These are phyloP conservation scores for Latheticus oryzae DNA, from an alignment of 2,888 invertebrate genomes.

Conservation along the genomic window DNA sequence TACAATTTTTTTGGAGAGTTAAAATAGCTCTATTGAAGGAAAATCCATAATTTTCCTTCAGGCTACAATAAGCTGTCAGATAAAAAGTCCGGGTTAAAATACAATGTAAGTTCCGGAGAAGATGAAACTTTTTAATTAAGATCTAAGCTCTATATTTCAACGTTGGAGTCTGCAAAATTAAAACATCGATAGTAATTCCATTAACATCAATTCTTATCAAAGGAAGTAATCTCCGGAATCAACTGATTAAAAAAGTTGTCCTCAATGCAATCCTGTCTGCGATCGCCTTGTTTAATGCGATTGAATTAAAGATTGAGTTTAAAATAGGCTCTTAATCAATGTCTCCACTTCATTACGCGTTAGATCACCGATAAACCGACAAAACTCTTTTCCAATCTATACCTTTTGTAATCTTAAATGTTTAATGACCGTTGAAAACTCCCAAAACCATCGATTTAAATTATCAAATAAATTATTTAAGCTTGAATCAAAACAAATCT, in stretches of 20 bases:
- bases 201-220: conserved; percentile 64
- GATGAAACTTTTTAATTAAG: conserved; percentile 52
- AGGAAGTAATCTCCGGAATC: conserved; percentile 64
- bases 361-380: conserved; percentile 59
- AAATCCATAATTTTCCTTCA: conserved; percentile 30
- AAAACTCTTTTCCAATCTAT: conserved; percentile 48
- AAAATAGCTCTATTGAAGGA: conserved; percentile 6
- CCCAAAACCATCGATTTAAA: conserved; percentile 1
- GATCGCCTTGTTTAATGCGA: conserved; percentile 63
- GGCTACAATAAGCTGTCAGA: conserved; percentile 28
- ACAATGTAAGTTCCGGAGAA: conserved; percentile 42
- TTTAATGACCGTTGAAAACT: conserved; percentile 16
- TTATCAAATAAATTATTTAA: no score
- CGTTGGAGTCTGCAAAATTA: conserved; percentile 49
- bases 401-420: conserved; percentile 39
- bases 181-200: conserved; percentile 65
- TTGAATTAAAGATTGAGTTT: conserved; percentile 66
- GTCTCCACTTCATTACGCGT: conserved; percentile 64
- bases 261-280: conserved; percentile 55
- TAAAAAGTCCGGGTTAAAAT: conserved; percentile 36
- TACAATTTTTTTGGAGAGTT: no score
- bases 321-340: conserved; percentile 65
- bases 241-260: conserved; percentile 66
- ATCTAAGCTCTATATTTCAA: conserved; percentile 36
- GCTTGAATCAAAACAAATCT: no score